These are phyloP conservation scores for Adelognathus sp. DNA, from an alignment of 2,888 invertebrate species.

Conservation along the genomic window DNA sequence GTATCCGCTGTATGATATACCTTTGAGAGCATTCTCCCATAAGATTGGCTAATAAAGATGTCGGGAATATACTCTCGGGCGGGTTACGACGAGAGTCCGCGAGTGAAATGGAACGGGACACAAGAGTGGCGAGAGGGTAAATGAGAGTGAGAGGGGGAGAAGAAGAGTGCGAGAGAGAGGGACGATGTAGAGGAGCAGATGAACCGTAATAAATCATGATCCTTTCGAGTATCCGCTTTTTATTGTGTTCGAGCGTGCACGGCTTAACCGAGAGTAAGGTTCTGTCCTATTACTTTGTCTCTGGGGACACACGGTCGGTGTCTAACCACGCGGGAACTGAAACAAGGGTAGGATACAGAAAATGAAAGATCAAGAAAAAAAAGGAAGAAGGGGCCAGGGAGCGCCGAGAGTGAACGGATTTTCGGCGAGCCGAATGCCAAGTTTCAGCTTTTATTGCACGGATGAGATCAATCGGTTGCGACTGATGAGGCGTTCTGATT, in stretches of 20 bases:
- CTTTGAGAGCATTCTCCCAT: slow-evolving; percentile 10
- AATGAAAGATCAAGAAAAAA: background rate
- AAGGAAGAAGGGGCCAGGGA: background rate
- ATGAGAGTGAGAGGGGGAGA: too few relatives aligned
- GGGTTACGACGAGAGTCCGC: background rate
- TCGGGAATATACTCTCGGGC: background rate
- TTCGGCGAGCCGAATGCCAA: background rate
- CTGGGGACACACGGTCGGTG: slow-evolving; percentile 18
- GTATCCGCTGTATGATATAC: slow-evolving; percentile 20
- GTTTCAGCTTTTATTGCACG: background rate
- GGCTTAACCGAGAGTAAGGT: slow-evolving; percentile 13
- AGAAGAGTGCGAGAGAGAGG: background rate
- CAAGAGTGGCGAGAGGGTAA: background rate
- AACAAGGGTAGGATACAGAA: background rate
- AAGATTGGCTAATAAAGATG: slow-evolving; percentile 17
- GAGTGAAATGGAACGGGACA: background rate
- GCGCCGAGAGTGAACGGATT: background rate
- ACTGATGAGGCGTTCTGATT: background rate
- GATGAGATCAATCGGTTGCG: background rate
- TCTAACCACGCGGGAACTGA: background rate
- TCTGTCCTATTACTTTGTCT: slow-evolving; percentile 44
- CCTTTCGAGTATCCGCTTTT: slow-evolving; percentile 20
- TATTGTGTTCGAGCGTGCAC: slow-evolving; percentile 16
- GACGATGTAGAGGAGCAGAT: slow-evolving; percentile 13
- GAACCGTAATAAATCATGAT: slow-evolving; percentile 44